Conservation (phyloP, 2,888 invertebrate species). For the Drosophila fulvimacula region DNA sequence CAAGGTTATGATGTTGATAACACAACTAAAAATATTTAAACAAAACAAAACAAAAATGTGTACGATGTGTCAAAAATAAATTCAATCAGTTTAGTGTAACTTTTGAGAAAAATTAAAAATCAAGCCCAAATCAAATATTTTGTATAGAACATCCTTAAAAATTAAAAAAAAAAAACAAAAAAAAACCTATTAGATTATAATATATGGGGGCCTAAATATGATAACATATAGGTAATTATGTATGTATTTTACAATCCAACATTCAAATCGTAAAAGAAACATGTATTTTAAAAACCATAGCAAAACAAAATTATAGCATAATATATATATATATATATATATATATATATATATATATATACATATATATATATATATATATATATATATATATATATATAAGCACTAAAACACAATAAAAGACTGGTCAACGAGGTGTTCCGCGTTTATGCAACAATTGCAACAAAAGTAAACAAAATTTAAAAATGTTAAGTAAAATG, state of each 20-base stretch:
- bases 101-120: conserved; percentile 57
- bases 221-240: conserved; percentile 35
- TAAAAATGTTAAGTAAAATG: conserved; percentile 48
- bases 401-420: conserved; percentile 82
- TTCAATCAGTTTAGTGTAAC: conserved; percentile 79
- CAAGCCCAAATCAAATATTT: conserved; percentile 68
- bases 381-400: not conserved
- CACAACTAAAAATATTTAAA: conserved; percentile 39
- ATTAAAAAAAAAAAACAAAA: conserved; percentile 25
- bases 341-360: conserved; percentile 2
- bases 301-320: conserved; percentile 43
- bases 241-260: conserved; percentile 65
- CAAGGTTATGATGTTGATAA: conserved; percentile 42
- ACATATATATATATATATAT: not conserved
- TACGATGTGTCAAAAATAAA: conserved; percentile 81
- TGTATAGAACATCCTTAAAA: conserved; percentile 70
- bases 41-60: conserved; percentile 60
- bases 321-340: not conserved
- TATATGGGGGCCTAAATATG: conserved; percentile 41
- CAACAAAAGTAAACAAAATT: conserved; percentile 62
- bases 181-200: conserved; percentile 47
- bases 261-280: conserved; percentile 39
- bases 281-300: conserved; percentile 61
- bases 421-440: conserved; percentile 85
- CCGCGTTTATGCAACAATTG: conserved; percentile 84